Evolutionary conservation across 2,888 invertebrate genomes (phyloP).

Genomic region (Salticus scenicus): DNA sequence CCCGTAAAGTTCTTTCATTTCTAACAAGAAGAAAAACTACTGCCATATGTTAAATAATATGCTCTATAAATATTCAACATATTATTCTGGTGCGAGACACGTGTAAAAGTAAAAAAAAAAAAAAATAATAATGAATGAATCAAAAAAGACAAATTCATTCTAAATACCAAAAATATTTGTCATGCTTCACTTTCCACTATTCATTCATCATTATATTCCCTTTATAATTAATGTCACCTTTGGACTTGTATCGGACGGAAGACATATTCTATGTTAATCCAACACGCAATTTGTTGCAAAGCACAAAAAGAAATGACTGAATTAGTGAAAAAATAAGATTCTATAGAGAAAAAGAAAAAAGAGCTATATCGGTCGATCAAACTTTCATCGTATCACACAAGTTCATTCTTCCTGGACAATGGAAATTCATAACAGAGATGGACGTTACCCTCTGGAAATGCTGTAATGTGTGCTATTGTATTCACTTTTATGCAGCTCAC

Average conservation of each 20-base stretch:
- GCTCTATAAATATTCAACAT: too few species aligned
- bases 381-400: constrained; percentile 18
- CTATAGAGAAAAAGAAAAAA: background rate
- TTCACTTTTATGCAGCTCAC: background rate
- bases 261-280: constrained; percentile 16
- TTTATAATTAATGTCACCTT: background rate
- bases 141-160: background rate
- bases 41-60: too few species aligned
- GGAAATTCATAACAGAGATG: constrained; percentile 5
- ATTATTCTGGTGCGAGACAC: too few species aligned
- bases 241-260: background rate
- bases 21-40: too few species aligned
- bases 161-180: background rate
- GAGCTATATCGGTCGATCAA: constrained; percentile 23
- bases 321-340: background rate
- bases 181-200: background rate
- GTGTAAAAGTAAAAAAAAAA: too few species aligned
- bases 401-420: constrained; percentile 24
- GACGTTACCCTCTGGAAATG: constrained; percentile 22
- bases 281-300: constrained; percentile 25
- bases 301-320: background rate
- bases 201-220: background rate
- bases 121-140: too few species aligned
- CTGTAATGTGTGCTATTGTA: constrained; percentile 7
- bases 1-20: too few species aligned